Percentiles rank a stretch among this genome's conserved stretches.
Conservation (phyloP, 2,113 vertebrate species). For the Apeltes quadracus region DNA sequence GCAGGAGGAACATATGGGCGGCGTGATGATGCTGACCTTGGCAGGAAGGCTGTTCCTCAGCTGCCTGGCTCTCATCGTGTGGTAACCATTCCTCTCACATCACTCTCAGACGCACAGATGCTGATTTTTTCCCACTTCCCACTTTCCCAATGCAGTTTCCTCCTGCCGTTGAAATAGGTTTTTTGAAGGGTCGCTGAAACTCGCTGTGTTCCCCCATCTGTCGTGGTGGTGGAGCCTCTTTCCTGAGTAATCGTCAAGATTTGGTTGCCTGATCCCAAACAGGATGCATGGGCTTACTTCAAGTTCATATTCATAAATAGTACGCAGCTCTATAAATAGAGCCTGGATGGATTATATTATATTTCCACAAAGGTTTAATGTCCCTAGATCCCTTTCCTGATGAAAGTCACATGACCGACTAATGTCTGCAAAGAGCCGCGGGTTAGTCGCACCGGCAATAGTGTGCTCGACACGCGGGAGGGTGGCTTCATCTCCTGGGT, state of each 20-base stretch:
- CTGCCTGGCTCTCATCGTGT: slow-evolving; percentile 22
- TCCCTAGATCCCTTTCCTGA: slow-evolving; percentile 61
- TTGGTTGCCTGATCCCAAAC: slow-evolving; percentile 44
- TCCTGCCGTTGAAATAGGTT: slow-evolving; percentile 24
- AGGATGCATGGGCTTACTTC: slow-evolving; percentile 40
- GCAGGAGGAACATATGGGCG: slow-evolving; percentile 23
- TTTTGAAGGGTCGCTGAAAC: slow-evolving; percentile 12
- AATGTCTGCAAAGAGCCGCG: slow-evolving; percentile 63
- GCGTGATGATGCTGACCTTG: slow-evolving; percentile 40
- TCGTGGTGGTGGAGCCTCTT: slow-evolving; percentile 28
- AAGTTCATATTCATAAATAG: slow-evolving; percentile 66
- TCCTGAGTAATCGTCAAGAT: slow-evolving; percentile 37
- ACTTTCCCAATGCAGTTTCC: slow-evolving; percentile 28
- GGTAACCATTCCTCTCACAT: slow-evolving; percentile 55
- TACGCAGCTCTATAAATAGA: slow-evolving; percentile 68
- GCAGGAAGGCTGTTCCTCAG: slow-evolving; percentile 16
- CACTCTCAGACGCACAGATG: slow-evolving; percentile 31
- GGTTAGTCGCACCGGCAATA: slow-evolving; percentile 60
- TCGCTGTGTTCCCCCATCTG: slow-evolving; percentile 24
- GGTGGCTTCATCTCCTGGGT: slow-evolving; percentile 48
- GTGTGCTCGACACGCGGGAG: slow-evolving; percentile 17
- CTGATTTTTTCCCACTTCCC: slow-evolving; percentile 46
- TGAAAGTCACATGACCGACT: slow-evolving; percentile 73
- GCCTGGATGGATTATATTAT: slow-evolving; percentile 48
- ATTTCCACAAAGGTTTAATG: slow-evolving; percentile 46